phyloP scores from a whole-genome alignment of 2,113 vertebrate genomes.

The Sprattus sprattus region DNA sequence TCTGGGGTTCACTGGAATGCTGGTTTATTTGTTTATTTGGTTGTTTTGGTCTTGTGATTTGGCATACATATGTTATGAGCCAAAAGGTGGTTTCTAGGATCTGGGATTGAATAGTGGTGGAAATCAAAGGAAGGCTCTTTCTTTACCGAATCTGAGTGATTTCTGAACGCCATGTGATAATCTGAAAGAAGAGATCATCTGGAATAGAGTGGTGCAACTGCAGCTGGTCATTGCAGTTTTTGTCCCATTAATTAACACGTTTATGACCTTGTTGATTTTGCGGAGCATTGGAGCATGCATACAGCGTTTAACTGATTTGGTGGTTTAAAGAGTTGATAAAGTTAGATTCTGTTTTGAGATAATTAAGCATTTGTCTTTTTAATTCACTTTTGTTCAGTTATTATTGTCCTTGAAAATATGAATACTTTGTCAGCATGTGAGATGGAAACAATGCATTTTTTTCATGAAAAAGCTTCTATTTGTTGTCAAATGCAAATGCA shows the following conservation, averaged over 20 bases:
- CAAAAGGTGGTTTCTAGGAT: not conserved
- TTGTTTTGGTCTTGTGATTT: not conserved
- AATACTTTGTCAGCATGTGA: not conserved
- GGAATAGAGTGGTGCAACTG: too few species aligned
- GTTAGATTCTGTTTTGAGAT: not conserved
- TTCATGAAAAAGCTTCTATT: not conserved
- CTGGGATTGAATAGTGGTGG: not conserved
- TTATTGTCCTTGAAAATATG: not conserved
- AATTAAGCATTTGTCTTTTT: not conserved
- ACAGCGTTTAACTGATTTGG: not conserved
- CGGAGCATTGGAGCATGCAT: not conserved
- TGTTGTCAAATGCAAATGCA: not conserved
- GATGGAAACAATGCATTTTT: not conserved
- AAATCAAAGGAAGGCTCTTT: not conserved
- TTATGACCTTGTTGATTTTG: not conserved
- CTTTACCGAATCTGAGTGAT: too few species aligned
- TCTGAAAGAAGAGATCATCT: too few species aligned
- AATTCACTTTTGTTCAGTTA: not conserved
- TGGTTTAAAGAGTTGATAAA: not conserved
- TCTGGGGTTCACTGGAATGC: not conserved
- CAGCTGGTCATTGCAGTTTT: too few species aligned
- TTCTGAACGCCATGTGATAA: too few species aligned
- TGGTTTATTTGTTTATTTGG: conserved; percentile 3
- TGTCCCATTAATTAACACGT: not conserved
- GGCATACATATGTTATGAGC: not conserved